A percentile compares a stretch with the other conserved stretches of the same genome.
phyloP scores from a whole-genome alignment of 2,888 invertebrate species.

The Cephalotes varians region DNA sequence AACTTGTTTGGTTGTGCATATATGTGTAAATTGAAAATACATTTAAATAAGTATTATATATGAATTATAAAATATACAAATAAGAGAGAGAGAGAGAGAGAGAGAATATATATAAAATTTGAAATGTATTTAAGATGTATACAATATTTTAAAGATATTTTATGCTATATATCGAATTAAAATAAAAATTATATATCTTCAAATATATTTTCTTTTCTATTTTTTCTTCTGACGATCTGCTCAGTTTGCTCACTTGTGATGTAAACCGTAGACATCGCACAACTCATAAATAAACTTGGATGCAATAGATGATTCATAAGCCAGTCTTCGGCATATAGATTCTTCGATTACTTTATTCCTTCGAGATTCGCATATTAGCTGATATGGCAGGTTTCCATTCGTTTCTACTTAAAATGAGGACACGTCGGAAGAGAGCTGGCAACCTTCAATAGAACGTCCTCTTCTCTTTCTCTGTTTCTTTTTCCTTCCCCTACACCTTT shows the following conservation, averaged over 20 bases:
- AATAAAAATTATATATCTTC: neutral
- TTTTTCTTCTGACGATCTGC: neutral
- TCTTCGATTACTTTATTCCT: constrained; percentile 28
- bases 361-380: constrained; percentile 42
- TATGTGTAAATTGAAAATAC: neutral
- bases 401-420: constrained; percentile 74
- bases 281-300: constrained; percentile 7
- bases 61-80: no score
- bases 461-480: constrained; percentile 34
- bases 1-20: no score
- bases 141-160: neutral
- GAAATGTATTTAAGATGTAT: neutral
- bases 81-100: neutral
- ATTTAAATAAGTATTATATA: neutral
- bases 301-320: constrained; percentile 3
- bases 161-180: neutral
- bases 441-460: constrained; percentile 72
- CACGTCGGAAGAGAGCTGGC: constrained; percentile 69
- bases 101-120: neutral
- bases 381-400: constrained; percentile 66
- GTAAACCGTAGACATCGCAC: neutral
- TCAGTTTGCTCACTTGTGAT: neutral
- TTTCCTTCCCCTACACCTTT: neutral
- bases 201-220: neutral
- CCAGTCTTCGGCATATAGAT: neutral